Evolutionary conservation across 1,140 invertebrate species (phyloP).

Genomic region (Lysiphlebus fabarum): DNA sequence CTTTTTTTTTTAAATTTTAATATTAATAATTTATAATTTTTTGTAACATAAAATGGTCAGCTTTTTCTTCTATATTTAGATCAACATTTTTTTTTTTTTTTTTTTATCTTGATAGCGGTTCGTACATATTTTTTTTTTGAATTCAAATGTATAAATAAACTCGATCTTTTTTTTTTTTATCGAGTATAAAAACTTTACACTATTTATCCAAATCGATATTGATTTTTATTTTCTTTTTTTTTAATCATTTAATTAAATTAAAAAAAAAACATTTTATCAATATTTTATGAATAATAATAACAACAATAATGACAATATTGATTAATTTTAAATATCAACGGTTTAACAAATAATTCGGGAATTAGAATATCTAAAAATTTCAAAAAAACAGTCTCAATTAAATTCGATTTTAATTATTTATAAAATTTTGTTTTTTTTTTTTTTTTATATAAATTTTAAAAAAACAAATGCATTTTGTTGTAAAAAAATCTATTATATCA

Average conservation of each 20-base stretch:
- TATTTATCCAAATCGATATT: background rate
- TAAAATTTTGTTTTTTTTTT: conserved; percentile 1
- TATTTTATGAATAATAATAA: conserved; percentile 15
- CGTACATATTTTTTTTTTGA: background rate
- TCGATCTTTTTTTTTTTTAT: too few species aligned
- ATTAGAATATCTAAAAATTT: conserved; percentile 11
- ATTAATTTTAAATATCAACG: conserved; percentile 22
- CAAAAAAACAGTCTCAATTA: conserved; percentile 12
- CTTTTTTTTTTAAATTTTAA: conserved; percentile 24
- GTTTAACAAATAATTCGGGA: conserved; percentile 24
- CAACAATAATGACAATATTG: conserved; percentile 25
- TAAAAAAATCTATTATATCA: too few species aligned
- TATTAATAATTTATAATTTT: background rate
- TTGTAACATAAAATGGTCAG: too few species aligned
- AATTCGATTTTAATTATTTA: background rate
- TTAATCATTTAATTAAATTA: too few species aligned
- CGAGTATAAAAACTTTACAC: background rate
- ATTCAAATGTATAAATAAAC: background rate
- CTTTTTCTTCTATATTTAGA: background rate
- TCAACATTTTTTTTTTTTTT: conserved; percentile 8
- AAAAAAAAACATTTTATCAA: too few species aligned
- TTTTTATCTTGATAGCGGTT: too few species aligned
- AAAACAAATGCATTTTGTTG: conserved; percentile 3
- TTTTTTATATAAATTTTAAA: conserved; percentile 2
- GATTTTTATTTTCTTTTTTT: background rate